A percentile compares a stretch with the other conserved stretches of the same genome.
phyloP scores from a whole-genome alignment of 1,140 invertebrate genomes.

The Bombus turneri region DNA sequence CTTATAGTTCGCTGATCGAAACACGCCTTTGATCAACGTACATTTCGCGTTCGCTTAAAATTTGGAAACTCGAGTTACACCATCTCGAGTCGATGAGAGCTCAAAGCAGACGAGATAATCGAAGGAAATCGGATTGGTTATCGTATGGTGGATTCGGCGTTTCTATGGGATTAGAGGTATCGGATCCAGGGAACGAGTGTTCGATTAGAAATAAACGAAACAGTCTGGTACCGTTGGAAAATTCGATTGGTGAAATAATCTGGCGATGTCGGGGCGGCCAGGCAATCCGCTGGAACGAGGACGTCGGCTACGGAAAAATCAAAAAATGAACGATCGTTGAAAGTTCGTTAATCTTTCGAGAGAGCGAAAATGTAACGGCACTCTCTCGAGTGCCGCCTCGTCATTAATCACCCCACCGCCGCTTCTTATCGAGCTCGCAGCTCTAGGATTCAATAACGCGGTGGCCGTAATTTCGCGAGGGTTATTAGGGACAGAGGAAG shows the following conservation, averaged over 20 bases:
- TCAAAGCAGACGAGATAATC: not conserved
- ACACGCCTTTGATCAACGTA: no score
- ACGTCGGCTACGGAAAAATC: conserved; percentile 46
- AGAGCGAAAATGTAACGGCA: conserved; percentile 45
- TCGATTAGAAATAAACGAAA: conserved; percentile 51
- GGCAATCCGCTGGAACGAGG: not conserved
- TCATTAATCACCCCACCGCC: conserved; percentile 64
- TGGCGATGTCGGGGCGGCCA: conserved; percentile 28
- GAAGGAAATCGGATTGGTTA: conserved; percentile 2
- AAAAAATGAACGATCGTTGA: conserved; percentile 66
- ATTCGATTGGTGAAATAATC: conserved; percentile 48
- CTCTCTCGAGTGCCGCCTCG: conserved; percentile 41
- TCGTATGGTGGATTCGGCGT: not conserved
- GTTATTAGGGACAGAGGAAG: conserved; percentile 59
- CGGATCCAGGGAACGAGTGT: not conserved
- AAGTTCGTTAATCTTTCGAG: conserved; percentile 66
- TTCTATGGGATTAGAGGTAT: not conserved
- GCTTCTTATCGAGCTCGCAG: conserved; percentile 62
- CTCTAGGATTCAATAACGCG: conserved; percentile 66
- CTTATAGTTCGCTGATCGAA: no score
- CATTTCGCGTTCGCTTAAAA: no score
- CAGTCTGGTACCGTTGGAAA: not conserved
- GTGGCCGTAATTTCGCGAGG: conserved; percentile 62
- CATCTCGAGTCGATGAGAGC: not conserved
- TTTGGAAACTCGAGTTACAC: not conserved